A percentile compares a stretch with the other conserved stretches of the same genome.
These are phyloP conservation scores for Poecilobothrus nobilitatus DNA, from an alignment of 2,888 invertebrate genomes.

Conservation along the genomic window DNA sequence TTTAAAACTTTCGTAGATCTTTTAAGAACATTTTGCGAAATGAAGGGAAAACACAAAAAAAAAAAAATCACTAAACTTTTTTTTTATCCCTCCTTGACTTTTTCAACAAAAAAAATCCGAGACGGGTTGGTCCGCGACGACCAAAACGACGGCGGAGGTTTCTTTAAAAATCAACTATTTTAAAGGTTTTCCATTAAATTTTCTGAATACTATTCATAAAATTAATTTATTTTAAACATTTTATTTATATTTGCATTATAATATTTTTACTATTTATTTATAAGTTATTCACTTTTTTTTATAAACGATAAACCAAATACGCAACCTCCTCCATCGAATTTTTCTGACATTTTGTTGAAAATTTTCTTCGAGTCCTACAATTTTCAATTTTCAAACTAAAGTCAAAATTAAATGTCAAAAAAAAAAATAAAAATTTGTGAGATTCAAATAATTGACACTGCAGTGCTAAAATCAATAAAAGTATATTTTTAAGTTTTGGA, in stretches of 20 bases:
- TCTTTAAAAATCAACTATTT: not conserved
- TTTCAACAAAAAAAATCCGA: not conserved
- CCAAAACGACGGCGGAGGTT: not conserved
- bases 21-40: not conserved
- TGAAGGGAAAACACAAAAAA: not conserved
- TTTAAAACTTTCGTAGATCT: not conserved
- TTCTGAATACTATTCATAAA: not conserved
- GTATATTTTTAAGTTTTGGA: no score
- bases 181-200: not conserved
- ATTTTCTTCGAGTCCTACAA: not conserved
- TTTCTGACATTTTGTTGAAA: slow-evolving; percentile 2
- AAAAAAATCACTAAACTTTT: not conserved
- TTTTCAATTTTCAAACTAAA: no score
- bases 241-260: not conserved
- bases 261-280: not conserved
- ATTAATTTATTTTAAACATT: not conserved
- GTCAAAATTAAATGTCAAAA: no score
- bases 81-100: not conserved
- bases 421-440: no score
- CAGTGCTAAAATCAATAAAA: no score
- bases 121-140: slow-evolving; percentile 4
- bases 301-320: not conserved
- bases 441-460: no score
- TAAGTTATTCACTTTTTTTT: slow-evolving; percentile 4
- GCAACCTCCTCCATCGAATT: slow-evolving; percentile 1